Conservation (phyloP, 2,888 invertebrate species). For the Tipula lateralis region DNA sequence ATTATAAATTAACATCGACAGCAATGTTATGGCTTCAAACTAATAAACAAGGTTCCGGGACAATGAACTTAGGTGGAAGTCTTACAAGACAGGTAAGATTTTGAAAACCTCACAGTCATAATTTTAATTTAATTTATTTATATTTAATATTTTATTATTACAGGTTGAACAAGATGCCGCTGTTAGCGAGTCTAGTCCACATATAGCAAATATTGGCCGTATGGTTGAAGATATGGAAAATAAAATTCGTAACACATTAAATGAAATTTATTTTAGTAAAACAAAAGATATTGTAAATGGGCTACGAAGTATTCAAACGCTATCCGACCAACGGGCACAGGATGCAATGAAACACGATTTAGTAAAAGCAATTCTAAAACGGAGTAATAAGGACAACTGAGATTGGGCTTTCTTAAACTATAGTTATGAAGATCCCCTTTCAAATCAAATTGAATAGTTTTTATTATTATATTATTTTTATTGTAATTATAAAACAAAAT, state of each 20-base stretch:
- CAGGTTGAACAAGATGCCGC: slow-evolving; percentile 86
- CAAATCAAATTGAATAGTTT: slow-evolving; percentile 25
- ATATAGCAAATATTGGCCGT: slow-evolving; percentile 96
- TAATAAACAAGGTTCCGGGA: slow-evolving; percentile 91
- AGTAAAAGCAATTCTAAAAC: slow-evolving; percentile 74
- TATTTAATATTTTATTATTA: slow-evolving; percentile 35
- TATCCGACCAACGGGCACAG: slow-evolving; percentile 79
- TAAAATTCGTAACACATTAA: slow-evolving; percentile 95
- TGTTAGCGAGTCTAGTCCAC: slow-evolving; percentile 90
- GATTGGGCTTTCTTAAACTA: slow-evolving; percentile 26
- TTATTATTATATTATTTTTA: slow-evolving; percentile 19
- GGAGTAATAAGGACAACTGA: slow-evolving; percentile 60
- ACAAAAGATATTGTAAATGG: slow-evolving; percentile 98
- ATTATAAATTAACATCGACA: slow-evolving; percentile 98
- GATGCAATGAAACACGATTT: slow-evolving; percentile 81
- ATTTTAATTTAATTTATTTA: neutral
- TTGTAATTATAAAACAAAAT: slow-evolving; percentile 5
- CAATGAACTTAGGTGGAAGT: slow-evolving; percentile 98
- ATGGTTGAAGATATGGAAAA: slow-evolving; percentile 99
- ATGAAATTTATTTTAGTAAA: slow-evolving; percentile 99
- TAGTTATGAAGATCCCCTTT: neutral
- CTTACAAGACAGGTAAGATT: slow-evolving; percentile 82
- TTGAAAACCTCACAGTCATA: too few species aligned
- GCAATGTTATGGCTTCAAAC: slow-evolving; percentile 99
- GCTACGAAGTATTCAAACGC: slow-evolving; percentile 72